Evolutionary conservation across 53 echinoderm and acorn worm species (phyloP).

Genomic region (Antedon mediterranea): DNA sequence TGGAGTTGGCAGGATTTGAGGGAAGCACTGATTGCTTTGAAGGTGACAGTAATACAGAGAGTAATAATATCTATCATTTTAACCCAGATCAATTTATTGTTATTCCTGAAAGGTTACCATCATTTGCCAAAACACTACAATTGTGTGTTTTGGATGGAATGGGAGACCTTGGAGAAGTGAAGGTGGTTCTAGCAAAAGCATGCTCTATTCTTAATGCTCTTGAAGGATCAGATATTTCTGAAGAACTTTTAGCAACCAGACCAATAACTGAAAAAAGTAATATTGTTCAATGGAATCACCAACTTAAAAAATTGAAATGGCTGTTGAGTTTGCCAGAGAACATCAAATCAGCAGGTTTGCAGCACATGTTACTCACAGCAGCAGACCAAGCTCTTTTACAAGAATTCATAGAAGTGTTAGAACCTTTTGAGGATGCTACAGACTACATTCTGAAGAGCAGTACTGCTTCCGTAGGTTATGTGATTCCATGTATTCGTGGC

Average conservation of each 20-base stretch:
- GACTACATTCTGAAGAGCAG: slow-evolving; percentile 18
- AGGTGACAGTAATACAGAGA: neutral
- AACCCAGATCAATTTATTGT: neutral
- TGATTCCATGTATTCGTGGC: slow-evolving; percentile 23
- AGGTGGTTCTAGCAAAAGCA: neutral
- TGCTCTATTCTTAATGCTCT: neutral
- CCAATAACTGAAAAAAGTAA: neutral
- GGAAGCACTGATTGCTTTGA: neutral
- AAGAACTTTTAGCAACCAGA: neutral
- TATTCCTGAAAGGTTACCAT: neutral
- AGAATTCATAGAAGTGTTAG: slow-evolving; percentile 15
- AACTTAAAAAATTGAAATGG: neutral
- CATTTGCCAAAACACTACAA: neutral
- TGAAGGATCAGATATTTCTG: neutral
- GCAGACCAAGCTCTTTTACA: neutral
- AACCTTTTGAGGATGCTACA: slow-evolving; percentile 30
- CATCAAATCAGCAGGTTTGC: neutral
- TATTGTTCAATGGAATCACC: neutral
- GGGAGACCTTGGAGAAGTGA: neutral
- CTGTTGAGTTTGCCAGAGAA: neutral
- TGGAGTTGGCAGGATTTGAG: neutral
- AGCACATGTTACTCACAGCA: neutral
- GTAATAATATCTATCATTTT: neutral
- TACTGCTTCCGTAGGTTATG: slow-evolving; percentile 16
- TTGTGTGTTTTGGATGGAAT: neutral